Evolutionary conservation across 2,888 invertebrate species (phyloP), one percentile per base, ranked within the genome.

Genomic region (Catocala fraxini): DNA sequence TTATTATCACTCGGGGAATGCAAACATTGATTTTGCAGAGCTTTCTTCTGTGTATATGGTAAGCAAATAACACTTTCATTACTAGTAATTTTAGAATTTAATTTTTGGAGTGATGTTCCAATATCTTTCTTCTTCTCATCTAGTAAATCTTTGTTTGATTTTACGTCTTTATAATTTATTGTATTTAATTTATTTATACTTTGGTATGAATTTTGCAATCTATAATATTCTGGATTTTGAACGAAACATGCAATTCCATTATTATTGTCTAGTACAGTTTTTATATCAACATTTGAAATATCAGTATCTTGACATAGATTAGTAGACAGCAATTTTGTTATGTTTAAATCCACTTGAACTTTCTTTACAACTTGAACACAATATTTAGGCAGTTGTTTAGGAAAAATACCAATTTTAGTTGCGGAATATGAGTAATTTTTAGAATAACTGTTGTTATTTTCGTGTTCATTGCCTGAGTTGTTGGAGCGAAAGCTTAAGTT

Each of bases 291-390:
- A 11, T 54, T 13, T 54, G 49, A 12, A 34, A 12, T 45, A 49
- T 48, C 33, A 45, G 2, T 45, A 12, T 15, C 6, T 49, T 7
- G 15, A 49, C 10, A 25, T 10, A 33, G 11, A 43, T 74, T 61
- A 45, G 55, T 58, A 45, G 77, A 74, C 43, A 84, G 61, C 56
- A 87, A 85, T 84, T 88, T 84, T 45, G 87, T 89, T n/a, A 93
- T 69, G 65, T 90, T 83, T 12, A 91, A 66, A 70, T 91, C 85
- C 53, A 94, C 71, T 80, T 86, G 85, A 11, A 91, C 48, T 75
- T 85, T 88, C 65, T 86, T 87, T 53, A 89, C 81, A 39, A 91
- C 73, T 60, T 81, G 76, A 41, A 90, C 68, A 55, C 81, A 70
- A 67, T 80, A 75, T 46, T 85, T 77, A 4, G 72, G 54, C 7